A percentile compares a stretch with the other conserved stretches of the same genome.
phyloP scores from a whole-genome alignment of 2,797 vertebrate species.

The Uromys caudimaculatus region DNA sequence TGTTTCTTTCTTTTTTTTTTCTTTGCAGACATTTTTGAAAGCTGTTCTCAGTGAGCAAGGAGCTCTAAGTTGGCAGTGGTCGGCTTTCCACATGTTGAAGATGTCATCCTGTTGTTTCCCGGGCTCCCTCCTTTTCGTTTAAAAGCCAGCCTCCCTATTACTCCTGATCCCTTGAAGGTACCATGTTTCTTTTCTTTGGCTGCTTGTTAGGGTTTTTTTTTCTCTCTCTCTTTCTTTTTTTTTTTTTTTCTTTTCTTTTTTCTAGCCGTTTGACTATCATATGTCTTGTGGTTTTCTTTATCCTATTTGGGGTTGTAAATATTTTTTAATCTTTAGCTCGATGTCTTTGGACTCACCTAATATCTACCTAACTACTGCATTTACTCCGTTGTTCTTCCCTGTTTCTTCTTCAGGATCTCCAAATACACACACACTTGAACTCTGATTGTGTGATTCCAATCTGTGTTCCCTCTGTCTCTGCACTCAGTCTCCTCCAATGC shows the following conservation, averaged over 20 bases:
- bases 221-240: no score
- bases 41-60: conserved; percentile 12
- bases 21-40: conserved; percentile 14
- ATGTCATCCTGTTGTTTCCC: conserved; percentile 28
- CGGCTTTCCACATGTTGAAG: background rate
- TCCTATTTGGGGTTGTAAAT: conserved; percentile 51
- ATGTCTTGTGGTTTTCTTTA: conserved; percentile 46
- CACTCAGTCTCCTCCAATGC: background rate
- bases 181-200: conserved; percentile 62
- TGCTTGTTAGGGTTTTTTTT: background rate
- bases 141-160: conserved; percentile 33
- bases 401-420: background rate
- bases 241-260: no score
- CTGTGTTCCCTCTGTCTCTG: background rate
- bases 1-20: conserved; percentile 39
- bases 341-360: background rate
- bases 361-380: background rate
- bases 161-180: conserved; percentile 52
- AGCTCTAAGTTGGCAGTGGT: conserved; percentile 19
- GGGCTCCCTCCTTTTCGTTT: conserved; percentile 24
- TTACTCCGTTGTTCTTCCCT: background rate
- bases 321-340: conserved; percentile 54
- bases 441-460: background rate
- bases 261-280: background rate
- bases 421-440: background rate